These are phyloP conservation scores for Tridacna crocea DNA, from an alignment of 2,888 invertebrate species.

Conservation along the genomic window DNA sequence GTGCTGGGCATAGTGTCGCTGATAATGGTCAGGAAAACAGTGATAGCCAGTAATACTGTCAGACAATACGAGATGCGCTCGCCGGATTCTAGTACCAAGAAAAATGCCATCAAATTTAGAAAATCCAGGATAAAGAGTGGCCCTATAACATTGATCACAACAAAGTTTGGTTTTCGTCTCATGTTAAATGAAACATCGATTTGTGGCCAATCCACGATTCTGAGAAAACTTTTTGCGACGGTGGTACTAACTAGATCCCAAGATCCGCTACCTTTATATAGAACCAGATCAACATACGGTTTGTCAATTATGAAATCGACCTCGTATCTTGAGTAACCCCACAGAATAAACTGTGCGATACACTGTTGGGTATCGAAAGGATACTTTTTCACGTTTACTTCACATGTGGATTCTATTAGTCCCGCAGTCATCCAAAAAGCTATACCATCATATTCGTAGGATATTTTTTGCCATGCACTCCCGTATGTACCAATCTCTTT, in stretches of 20 bases:
- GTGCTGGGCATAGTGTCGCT: slow-evolving; percentile 53
- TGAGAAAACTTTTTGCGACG: neutral
- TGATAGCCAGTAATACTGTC: slow-evolving; percentile 55
- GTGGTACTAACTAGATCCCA: neutral
- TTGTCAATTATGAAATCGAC: slow-evolving; percentile 4
- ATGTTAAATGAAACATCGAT: slow-evolving; percentile 4
- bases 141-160: slow-evolving; percentile 47
- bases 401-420: slow-evolving; percentile 46
- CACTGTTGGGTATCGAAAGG: slow-evolving; percentile 59
- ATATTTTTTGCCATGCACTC: slow-evolving; percentile 45
- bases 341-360: slow-evolving; percentile 34
- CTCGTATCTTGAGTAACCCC: slow-evolving; percentile 45
- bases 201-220: neutral
- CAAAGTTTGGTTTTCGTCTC: slow-evolving; percentile 21
- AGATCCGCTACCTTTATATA: neutral
- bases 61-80: slow-evolving; percentile 56
- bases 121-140: slow-evolving; percentile 53
- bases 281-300: neutral
- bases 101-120: slow-evolving; percentile 51
- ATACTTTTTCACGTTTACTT: slow-evolving; percentile 49
- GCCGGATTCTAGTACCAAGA: slow-evolving; percentile 55
- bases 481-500: slow-evolving; percentile 47
- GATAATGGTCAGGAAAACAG: slow-evolving; percentile 58
- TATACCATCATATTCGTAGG: slow-evolving; percentile 31
- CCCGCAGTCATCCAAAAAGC: slow-evolving; percentile 47